Base-by-base conservation (phyloP, 2,797 vertebrate species). In the Galago senegalensis region DNA sequence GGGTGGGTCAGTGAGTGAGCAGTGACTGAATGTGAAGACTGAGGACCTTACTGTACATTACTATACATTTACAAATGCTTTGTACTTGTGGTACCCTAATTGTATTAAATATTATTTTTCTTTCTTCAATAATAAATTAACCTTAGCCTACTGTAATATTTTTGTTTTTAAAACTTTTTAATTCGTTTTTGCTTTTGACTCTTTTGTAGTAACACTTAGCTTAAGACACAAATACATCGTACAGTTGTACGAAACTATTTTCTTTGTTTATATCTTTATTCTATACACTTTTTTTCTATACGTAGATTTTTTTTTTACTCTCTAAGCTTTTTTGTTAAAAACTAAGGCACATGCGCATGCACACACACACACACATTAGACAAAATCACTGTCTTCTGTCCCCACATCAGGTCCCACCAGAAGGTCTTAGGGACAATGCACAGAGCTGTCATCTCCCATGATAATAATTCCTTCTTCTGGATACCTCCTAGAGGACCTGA, bases 31-130 rank as follows among this genome's bases (percentile, higher is more conserved):
- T 0, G 7, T 5, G 21, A 58, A 14, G 53, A 4, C n/a, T 46
- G 5, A 3, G 53, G 77, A 27, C 53, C 16, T 58, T 2, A 4
- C 53, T 9, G n/a, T 9, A 16, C 2, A 0, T 13, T 9, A 5
- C 21, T 58, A 2, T 25, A 8, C 13, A 14, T 53, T 58, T 34
- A 25, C 9, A 25, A 80, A 27, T 34, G 16, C 4, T 17, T 23
- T 1, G 37, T 23, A 17, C 77, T 80, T 37, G 3, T 23, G 77
- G 7, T 37, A 10, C 0, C 7, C n/a, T 80, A 5, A 80, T 25
- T 58, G 34, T 58, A 58, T 21, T 56, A 14, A 56, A 56, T 56
- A 56, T 23, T 53, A 58, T 58, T 80, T 80, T 58, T 58, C 53
- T 80, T 58, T 80, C n/a, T 80, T 58, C n/a, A 80, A 58, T 58